phyloP scores from a whole-genome alignment of 2,113 vertebrate genomes.

The Clinocottus analis region DNA sequence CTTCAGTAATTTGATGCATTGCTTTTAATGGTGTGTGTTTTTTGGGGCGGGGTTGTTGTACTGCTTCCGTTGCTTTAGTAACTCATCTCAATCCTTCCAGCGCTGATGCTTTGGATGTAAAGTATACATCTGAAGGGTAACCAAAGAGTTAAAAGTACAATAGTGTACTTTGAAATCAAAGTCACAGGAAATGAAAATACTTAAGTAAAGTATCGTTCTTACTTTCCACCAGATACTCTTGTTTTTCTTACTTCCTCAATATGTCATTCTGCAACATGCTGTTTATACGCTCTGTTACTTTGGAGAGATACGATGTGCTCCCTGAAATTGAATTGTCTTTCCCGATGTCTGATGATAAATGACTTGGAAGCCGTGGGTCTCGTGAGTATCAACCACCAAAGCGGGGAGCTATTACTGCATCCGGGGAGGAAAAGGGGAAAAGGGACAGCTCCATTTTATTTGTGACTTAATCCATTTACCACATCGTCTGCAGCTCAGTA shows the following conservation, averaged over 20 bases:
- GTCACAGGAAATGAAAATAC: not conserved
- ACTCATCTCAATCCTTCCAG: not conserved
- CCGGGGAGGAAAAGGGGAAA: slow-evolving; percentile 17
- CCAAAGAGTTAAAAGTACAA: not conserved
- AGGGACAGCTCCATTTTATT: slow-evolving; percentile 35
- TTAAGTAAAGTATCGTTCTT: not conserved
- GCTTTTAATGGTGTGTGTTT: too few relatives aligned
- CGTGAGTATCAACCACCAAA: slow-evolving; percentile 25
- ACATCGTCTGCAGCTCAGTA: slow-evolving; percentile 40
- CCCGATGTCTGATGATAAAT: slow-evolving; percentile 33
- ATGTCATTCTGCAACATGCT: not conserved
- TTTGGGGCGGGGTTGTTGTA: not conserved
- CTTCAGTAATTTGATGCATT: too few relatives aligned
- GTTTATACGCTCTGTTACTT: not conserved
- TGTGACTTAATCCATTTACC: slow-evolving; percentile 51
- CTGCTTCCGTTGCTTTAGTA: not conserved
- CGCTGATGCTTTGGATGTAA: not conserved
- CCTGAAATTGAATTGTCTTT: slow-evolving; percentile 3
- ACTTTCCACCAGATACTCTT: not conserved
- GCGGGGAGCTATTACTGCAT: slow-evolving; percentile 18
- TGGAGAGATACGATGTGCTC: not conserved
- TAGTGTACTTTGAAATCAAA: not conserved
- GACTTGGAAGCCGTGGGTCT: slow-evolving; percentile 6
- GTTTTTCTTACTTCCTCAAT: not conserved
- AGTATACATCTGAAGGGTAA: not conserved